phyloP scores from a whole-genome alignment of 2,113 vertebrate species.

The Elgaria multicarinata region DNA sequence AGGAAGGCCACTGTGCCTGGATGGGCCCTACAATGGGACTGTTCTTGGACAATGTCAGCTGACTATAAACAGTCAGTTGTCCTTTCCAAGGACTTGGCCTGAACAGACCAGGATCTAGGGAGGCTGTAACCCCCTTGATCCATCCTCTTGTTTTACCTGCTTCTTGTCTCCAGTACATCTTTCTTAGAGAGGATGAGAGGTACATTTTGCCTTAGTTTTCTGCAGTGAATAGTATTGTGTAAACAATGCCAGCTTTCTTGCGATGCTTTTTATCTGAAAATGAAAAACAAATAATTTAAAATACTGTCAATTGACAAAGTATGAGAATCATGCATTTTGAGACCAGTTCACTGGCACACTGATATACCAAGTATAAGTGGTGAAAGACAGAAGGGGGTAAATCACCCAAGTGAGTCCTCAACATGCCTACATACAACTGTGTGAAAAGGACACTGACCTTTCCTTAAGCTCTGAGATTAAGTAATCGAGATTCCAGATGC shows the following conservation, averaged over 20 bases:
- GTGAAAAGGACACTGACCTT: background rate
- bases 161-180: background rate
- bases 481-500: background rate
- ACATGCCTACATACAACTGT: background rate
- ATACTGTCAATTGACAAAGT: background rate
- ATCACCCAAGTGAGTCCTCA: background rate
- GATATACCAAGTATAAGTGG: background rate
- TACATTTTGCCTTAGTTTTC: background rate
- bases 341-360: background rate
- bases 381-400: background rate
- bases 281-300: background rate
- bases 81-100: background rate
- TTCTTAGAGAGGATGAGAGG: background rate
- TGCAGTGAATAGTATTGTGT: background rate
- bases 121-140: background rate
- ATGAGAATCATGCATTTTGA: background rate
- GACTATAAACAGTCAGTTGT: background rate
- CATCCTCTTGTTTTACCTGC: background rate
- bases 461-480: background rate
- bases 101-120: background rate
- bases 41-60: conserved; percentile 1
- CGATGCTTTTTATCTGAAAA: background rate
- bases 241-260: background rate
- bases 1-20: background rate
- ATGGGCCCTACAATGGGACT: background rate